Conservation (phyloP, 2,888 invertebrate genomes). For the Uropetala carovei region DNA sequence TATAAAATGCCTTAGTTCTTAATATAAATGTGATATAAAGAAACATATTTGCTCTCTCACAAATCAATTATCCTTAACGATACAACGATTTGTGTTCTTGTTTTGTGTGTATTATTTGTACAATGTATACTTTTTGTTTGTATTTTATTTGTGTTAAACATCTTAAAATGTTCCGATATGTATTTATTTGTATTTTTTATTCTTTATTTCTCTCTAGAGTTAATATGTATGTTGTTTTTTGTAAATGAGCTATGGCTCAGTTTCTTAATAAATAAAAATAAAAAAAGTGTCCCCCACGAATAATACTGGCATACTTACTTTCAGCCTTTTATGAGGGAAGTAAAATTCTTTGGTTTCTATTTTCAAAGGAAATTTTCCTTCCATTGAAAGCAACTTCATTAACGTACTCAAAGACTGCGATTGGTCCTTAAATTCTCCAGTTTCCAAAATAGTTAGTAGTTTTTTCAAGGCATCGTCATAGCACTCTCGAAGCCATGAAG, state of each 20-base stretch:
- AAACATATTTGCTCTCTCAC: background rate
- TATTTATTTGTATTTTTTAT: too few species aligned
- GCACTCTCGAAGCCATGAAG: constrained; percentile 82
- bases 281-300: background rate
- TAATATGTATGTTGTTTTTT: too few species aligned
- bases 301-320: background rate
- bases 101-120: background rate
- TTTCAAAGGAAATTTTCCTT: constrained; percentile 83
- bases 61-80: too few species aligned
- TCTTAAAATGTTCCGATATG: too few species aligned
- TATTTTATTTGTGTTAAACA: too few species aligned
- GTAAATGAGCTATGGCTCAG: background rate
- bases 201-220: too few species aligned
- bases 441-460: constrained; percentile 79
- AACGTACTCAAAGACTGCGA: constrained; percentile 83
- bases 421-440: constrained; percentile 76
- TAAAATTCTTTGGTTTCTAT: constrained; percentile 65
- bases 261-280: background rate
- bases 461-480: constrained; percentile 82
- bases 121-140: too few species aligned
- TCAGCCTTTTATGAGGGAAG: constrained; percentile 16
- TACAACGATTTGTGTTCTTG: too few species aligned
- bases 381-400: constrained; percentile 84
- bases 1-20: background rate
- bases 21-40: background rate